These are phyloP conservation scores for Microcebus ravelobensis DNA, from an alignment of 2,113 vertebrate species.

Conservation along the genomic window DNA sequence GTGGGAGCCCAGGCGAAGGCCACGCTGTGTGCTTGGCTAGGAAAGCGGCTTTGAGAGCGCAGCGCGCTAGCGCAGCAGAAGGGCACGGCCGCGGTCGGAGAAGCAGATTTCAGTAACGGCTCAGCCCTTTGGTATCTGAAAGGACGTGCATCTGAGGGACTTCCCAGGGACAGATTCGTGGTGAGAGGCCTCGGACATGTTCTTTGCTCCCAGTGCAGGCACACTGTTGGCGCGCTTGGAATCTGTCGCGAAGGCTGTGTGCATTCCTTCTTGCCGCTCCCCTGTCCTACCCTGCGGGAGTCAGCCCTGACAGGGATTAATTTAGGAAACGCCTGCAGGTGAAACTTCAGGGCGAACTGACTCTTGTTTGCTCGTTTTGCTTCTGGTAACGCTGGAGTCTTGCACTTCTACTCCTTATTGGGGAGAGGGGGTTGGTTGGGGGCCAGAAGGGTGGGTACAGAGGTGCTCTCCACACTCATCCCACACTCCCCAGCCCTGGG, in stretches of 20 bases:
- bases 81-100: not conserved
- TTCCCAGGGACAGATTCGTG: not conserved
- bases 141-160: not conserved
- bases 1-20: not conserved
- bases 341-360: not conserved
- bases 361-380: not conserved
- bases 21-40: not conserved
- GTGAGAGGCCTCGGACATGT: not conserved
- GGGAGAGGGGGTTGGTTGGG: accelerated
- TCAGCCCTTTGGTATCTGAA: not conserved
- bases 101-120: not conserved
- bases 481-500: not conserved
- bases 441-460: not conserved
- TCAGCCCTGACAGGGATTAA: conserved; percentile 42
- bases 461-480: not conserved
- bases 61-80: not conserved
- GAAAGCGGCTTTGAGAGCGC: not conserved
- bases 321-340: conserved; percentile 7
- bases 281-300: not conserved
- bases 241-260: conserved; percentile 14
- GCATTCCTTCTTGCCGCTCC: conserved; percentile 18
- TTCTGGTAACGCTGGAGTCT: not conserved
- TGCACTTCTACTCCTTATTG: not conserved
- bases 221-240: not conserved
- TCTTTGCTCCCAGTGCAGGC: not conserved